A percentile compares a stretch with the other conserved stretches of the same genome.
phyloP scores from a whole-genome alignment of 53 echinoderm and acorn worm species.

The Mesocentrotus franciscanus region DNA sequence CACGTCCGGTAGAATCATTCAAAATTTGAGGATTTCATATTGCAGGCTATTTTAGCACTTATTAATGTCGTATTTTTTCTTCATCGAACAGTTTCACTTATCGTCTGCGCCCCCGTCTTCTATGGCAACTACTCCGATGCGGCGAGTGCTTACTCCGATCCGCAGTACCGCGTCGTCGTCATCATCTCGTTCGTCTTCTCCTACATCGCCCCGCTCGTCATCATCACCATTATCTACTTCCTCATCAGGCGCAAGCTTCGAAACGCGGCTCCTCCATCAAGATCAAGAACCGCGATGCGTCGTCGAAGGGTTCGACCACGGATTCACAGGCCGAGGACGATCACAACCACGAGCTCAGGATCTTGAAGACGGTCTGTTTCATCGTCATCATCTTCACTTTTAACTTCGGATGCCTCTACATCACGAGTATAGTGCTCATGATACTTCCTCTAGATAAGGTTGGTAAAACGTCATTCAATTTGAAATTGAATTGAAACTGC shows the following conservation, averaged over 20 bases:
- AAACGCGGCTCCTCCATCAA: background rate
- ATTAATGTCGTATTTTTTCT: background rate
- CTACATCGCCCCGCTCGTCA: constrained; percentile 75
- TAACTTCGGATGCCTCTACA: constrained; percentile 55
- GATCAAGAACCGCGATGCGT: background rate
- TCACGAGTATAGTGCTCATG: constrained; percentile 13
- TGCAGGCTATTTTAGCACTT: background rate
- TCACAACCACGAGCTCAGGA: background rate
- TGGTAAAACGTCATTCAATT: background rate
- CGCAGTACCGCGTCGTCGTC: constrained; percentile 29
- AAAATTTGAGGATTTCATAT: background rate
- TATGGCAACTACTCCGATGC: constrained; percentile 45
- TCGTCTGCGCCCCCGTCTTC: constrained; percentile 53
- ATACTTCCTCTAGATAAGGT: constrained; percentile 28
- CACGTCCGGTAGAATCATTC: background rate
- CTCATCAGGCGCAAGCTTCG: constrained; percentile 60
- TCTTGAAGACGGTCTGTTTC: constrained; percentile 8
- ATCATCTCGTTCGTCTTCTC: constrained; percentile 80
- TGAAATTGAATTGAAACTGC: background rate
- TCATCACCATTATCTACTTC: constrained; percentile 71
- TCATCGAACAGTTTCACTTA: constrained; percentile 13
- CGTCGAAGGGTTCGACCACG: background rate
- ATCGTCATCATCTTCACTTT: constrained; percentile 56
- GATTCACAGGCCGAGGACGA: background rate
- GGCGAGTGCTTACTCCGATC: background rate